Evolutionary conservation across 2,888 invertebrate species (phyloP), one percentile per base, ranked within the genome.

Genomic region (Mythimna vitellina): DNA sequence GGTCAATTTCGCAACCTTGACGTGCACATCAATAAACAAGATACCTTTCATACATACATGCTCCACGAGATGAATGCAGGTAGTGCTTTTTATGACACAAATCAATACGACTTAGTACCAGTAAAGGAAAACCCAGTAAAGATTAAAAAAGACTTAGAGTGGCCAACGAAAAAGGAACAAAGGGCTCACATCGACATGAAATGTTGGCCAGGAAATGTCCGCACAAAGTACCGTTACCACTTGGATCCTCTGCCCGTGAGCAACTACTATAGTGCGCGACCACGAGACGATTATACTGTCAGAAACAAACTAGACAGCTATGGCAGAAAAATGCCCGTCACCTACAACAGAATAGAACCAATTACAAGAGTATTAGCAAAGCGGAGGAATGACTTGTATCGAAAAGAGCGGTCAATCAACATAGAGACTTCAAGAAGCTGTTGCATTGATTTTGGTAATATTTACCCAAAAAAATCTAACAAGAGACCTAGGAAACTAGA

Each of bases 51-150:
- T 35, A 62, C 78, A 14, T 82, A 78, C 66, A 72, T 80, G 49
- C 53, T 80, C 17, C 73, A 83, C 51, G 68, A 72, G 46, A 81
- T 86, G 54, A 81, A 81, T 51, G 85, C 82, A 20, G 87, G 84
- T 22, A 85, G 86, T 35, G 72, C 83, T 53, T 94, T 92, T 82
- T 93, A 95, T 68, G 93, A 95, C 76, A 90, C 94, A 5, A 92
- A 90, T 68, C 86, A 91, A 49, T 95, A 95, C 62, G 96, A 96
- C 78, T 78, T 95, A 25, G 80, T 93, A 29, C 95, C 95, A 2
- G 95, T 95, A 3, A 95, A 90, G 83, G 95, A 95, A 80, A 91
- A 89, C 42, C 64, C 90, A 3, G 25, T 80, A 7, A 91, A 89
- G 81, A 70, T 73, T 25, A 83, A 81, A 67, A 90, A 88, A 65